Conservation (phyloP, 1,140 invertebrate species). For the Apis laboriosa region DNA sequence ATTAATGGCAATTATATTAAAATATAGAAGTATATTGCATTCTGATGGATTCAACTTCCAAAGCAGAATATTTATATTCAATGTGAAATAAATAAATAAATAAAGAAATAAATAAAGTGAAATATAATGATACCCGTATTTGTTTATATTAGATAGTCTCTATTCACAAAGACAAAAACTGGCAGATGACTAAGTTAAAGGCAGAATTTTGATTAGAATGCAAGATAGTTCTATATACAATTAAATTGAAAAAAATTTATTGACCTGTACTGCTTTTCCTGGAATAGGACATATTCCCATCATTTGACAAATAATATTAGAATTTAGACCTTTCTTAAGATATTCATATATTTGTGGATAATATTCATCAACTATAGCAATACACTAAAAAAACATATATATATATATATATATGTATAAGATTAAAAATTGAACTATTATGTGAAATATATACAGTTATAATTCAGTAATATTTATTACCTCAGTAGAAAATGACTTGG, state of each 20-base stretch:
- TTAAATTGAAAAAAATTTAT: not conserved
- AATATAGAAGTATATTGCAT: not conserved
- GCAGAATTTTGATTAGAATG: too few relatives aligned
- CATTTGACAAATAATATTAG: conserved; percentile 85
- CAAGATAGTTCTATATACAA: not conserved
- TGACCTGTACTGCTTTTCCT: conserved; percentile 51
- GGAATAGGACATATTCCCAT: conserved; percentile 86
- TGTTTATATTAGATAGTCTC: too few relatives aligned
- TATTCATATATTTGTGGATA: conserved; percentile 88
- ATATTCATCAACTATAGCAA: conserved; percentile 88
- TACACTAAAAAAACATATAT: conserved; percentile 71
- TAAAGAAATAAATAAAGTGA: too few relatives aligned
- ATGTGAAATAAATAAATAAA: too few relatives aligned
- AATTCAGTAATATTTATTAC: conserved; percentile 51
- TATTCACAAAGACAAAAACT: too few relatives aligned
- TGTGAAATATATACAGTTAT: not conserved
- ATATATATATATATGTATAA: not conserved
- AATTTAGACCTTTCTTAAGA: conserved; percentile 86
- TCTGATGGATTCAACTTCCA: too few relatives aligned
- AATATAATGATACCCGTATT: too few relatives aligned
- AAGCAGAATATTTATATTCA: too few relatives aligned
- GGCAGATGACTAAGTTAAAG: too few relatives aligned
- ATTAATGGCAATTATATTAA: not conserved
- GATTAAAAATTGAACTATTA: not conserved
- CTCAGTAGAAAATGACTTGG: conserved; percentile 83